phyloP scores from a whole-genome alignment of 2,888 invertebrate genomes.

The Trichopria drosophilae region DNA sequence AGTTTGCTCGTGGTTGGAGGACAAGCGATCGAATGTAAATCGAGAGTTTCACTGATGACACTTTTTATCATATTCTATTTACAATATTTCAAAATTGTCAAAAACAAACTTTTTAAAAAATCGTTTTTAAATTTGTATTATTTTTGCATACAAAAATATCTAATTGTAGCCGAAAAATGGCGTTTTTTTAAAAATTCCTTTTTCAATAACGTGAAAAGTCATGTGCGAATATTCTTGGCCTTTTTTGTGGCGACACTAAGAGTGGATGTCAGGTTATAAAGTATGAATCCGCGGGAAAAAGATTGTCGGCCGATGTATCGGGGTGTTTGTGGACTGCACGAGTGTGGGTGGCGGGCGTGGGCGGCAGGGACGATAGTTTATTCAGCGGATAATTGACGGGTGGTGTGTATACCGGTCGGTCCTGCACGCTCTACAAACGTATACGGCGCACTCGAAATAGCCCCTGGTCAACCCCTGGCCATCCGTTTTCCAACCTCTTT shows the following conservation, averaged over 20 bases:
- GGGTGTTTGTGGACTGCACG: conserved; percentile 33
- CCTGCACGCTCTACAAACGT: conserved; percentile 41
- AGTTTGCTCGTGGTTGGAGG: too few relatives aligned
- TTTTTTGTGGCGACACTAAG: too few relatives aligned
- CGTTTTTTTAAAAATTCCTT: too few relatives aligned
- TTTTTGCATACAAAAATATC: background rate
- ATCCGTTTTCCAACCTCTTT: conserved; percentile 32
- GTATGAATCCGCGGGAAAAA: conserved; percentile 11
- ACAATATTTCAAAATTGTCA: background rate
- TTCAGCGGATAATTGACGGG: conserved; percentile 59
- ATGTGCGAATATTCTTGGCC: too few relatives aligned
- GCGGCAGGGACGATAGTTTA: conserved; percentile 56
- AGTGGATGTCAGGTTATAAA: too few relatives aligned
- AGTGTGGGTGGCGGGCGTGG: conserved; percentile 48
- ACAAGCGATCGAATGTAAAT: too few relatives aligned
- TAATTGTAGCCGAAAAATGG: background rate
- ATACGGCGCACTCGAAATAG: conserved; percentile 53
- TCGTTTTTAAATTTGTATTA: background rate
- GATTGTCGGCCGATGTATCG: background rate
- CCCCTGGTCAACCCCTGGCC: conserved; percentile 50
- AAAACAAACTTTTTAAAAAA: background rate
- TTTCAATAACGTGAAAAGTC: too few relatives aligned
- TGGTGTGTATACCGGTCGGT: conserved; percentile 50
- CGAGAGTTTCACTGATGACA: too few relatives aligned
- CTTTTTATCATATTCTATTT: too few relatives aligned